Evolutionary conservation across 2,797 vertebrate genomes (phyloP), one percentile per base, ranked within the genome.

Genomic region (Dicrostonyx torquatus): DNA sequence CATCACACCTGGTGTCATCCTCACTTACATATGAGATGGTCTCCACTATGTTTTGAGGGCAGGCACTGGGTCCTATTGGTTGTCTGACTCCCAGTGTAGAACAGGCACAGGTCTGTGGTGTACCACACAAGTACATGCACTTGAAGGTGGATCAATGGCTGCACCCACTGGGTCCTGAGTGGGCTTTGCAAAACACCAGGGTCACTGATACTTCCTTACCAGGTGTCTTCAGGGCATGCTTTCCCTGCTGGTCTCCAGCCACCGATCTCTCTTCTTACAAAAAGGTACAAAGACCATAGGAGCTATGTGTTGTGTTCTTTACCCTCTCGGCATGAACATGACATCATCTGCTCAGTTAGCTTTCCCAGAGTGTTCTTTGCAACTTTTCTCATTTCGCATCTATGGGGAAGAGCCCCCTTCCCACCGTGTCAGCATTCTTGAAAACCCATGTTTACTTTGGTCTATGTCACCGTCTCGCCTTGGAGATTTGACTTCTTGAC

Each of bases 341-440:
- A 86, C 18, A 40, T 92, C 90, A 83, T 92, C 64, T 62, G 66
- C 92, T 93, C 73, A 29, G 72, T 18, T 7, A 90, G 64, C 60
- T n/a, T 24, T 70, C 48, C 73, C 55, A 75, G 77, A 64, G 73
- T 4, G 0, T 78, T 89, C 34, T 37, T 26, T 31, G 77, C 48
- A 78, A 24, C 53, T 78, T 78, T 92, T 90, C 75, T 93, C 62
- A 75, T 89, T 62, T 60, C 66, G 64, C n/a, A 85, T 40, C 76
- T 58, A 86, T 29, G 43, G 58, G 90, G 53, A 68, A 93, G 83
- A 95, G 11, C 3, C 15, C 72, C 45, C 79, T 90, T 68, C 78
- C 80, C 78, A 79, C 53, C 26, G n/a, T 78, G 77, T 90, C 92
- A 95, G 90, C 40, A 4, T 70, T 93, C 94, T 48, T 70, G 62